phyloP scores from a whole-genome alignment of 2,113 vertebrate species.

The Cavia aperea region DNA sequence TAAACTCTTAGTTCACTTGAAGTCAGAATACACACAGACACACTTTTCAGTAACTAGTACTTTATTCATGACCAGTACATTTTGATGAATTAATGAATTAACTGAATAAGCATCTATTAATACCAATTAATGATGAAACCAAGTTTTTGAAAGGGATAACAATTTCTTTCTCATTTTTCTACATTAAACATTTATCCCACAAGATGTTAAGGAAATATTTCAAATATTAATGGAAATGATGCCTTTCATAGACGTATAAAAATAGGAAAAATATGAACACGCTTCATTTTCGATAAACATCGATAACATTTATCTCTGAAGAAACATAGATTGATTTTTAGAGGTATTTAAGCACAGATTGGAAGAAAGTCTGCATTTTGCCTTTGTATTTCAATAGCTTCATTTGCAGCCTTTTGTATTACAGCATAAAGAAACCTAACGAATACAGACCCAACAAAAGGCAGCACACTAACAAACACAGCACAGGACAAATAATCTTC shows the following conservation, averaged over 20 bases:
- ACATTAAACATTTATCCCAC: not conserved
- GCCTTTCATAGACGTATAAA: not conserved
- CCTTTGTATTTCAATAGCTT: not conserved
- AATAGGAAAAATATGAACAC: slow-evolving; percentile 18
- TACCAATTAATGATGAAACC: not conserved
- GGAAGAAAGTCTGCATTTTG: not conserved
- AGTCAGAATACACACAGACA: not conserved
- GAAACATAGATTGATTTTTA: not conserved
- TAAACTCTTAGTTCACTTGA: not conserved
- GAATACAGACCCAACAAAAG: not conserved
- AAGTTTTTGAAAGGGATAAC: not conserved
- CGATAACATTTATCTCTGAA: not conserved
- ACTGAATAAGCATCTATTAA: not conserved
- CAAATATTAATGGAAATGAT: not conserved
- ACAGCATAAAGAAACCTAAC: not conserved
- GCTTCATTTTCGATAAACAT: not conserved
- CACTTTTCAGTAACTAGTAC: not conserved
- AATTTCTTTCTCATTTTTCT: not conserved
- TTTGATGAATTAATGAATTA: not conserved
- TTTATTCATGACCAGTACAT: not conserved
- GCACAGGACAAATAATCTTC: not conserved
- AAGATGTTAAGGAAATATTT: slow-evolving; percentile 23
- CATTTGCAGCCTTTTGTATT: not conserved
- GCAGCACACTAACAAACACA: not conserved
- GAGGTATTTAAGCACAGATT: not conserved